Conservation (phyloP, 2,113 vertebrate species). For the Neodon shergylaensis region DNA sequence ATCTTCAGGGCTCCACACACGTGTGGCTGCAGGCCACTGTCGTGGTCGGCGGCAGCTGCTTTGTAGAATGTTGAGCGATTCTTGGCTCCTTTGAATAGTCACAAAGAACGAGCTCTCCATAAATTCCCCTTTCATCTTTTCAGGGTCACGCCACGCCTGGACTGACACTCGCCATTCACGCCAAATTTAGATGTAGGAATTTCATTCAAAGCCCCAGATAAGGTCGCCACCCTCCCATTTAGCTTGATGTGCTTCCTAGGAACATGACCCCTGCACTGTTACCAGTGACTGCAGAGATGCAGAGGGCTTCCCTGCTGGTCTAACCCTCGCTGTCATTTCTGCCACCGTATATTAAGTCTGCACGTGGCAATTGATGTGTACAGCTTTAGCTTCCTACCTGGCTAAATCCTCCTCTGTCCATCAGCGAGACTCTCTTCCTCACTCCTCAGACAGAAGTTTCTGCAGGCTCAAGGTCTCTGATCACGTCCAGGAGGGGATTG, state of each 20-base stretch:
- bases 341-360: not conserved
- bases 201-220: not conserved
- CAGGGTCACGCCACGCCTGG: not conserved
- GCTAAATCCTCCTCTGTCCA: not conserved
- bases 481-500: not conserved
- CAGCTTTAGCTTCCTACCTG: not conserved
- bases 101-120: not conserved
- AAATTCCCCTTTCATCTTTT: not conserved
- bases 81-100: not conserved
- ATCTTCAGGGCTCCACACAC: not conserved
- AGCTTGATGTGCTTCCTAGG: not conserved
- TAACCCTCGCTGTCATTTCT: not conserved
- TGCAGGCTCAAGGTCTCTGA: not conserved
- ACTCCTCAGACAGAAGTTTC: not conserved
- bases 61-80: not conserved
- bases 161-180: not conserved
- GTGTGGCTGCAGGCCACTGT: not conserved
- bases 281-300: not conserved
- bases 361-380: no score
- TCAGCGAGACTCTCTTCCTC: not conserved
- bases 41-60: not conserved
- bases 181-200: not conserved
- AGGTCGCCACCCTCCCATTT: not conserved
- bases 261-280: not conserved
- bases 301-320: not conserved